phyloP scores from a whole-genome alignment of 2,888 invertebrate species.

The Hedychridium roseum region DNA sequence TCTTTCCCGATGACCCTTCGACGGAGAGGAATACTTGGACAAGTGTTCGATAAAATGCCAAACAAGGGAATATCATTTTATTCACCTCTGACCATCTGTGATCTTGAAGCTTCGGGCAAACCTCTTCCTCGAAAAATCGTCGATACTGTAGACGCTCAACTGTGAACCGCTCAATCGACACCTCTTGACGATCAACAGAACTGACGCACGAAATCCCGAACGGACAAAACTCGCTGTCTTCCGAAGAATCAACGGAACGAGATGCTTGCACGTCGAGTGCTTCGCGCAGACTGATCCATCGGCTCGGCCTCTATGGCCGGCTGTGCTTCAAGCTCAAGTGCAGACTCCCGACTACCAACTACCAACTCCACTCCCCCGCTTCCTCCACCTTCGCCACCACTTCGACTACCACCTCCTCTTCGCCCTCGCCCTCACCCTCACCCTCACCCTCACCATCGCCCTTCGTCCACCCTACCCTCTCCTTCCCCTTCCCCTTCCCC shows the following conservation, averaged over 20 bases:
- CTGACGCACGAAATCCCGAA: slow-evolving; percentile 1
- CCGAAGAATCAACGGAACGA: too few species aligned
- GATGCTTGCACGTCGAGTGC: slow-evolving; percentile 39
- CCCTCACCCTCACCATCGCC: not conserved
- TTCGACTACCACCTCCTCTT: slow-evolving; percentile 2
- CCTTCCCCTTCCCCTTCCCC: too few species aligned
- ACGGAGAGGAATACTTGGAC: slow-evolving; percentile 1
- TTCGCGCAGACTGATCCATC: slow-evolving; percentile 51
- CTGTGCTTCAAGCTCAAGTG: slow-evolving; percentile 44
- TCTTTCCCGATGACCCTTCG: slow-evolving; percentile 5
- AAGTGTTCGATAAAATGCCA: slow-evolving; percentile 11
- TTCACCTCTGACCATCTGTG: slow-evolving; percentile 45
- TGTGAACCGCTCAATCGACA: not conserved
- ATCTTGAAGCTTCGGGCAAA: not conserved
- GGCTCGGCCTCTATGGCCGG: slow-evolving; percentile 31
- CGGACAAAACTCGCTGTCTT: slow-evolving; percentile 9
- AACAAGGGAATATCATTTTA: not conserved
- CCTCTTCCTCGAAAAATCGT: slow-evolving; percentile 6
- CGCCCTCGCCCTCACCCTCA: not conserved
- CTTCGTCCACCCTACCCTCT: not conserved
- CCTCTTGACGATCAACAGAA: not conserved
- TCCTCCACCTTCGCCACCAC: not conserved
- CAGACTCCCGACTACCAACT: slow-evolving; percentile 13
- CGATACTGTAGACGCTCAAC: not conserved
- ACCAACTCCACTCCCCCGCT: not conserved